These are phyloP conservation scores for Sebastes dallii DNA, from an alignment of 2,797 vertebrate species.

Conservation along the genomic window DNA sequence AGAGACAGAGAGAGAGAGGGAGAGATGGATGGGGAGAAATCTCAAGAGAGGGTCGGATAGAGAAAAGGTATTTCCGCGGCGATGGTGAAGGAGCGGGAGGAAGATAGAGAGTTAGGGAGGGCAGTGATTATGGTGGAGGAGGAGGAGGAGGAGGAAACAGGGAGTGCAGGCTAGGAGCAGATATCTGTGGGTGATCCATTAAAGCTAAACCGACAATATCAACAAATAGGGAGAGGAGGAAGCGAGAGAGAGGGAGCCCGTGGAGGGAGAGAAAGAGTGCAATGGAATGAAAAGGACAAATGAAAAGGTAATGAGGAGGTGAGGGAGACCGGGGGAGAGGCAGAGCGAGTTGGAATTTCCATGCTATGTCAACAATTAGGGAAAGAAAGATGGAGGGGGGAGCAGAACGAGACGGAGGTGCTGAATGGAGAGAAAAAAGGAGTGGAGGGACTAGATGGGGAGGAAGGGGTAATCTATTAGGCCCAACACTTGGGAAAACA, in stretches of 20 bases:
- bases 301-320: slow-evolving; percentile 54
- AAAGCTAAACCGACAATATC: slow-evolving; percentile 65
- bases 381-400: slow-evolving; percentile 37
- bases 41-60: slow-evolving; percentile 56
- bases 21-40: slow-evolving; percentile 71
- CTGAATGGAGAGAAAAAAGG: slow-evolving; percentile 46
- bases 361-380: slow-evolving; percentile 62
- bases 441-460: slow-evolving; percentile 30
- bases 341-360: slow-evolving; percentile 48
- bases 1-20: slow-evolving; percentile 54
- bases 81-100: slow-evolving; percentile 37
- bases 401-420: slow-evolving; percentile 23
- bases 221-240: slow-evolving; percentile 58
- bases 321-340: slow-evolving; percentile 19
- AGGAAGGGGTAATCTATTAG: slow-evolving; percentile 56
- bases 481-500: slow-evolving; percentile 53
- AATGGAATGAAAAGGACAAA: slow-evolving; percentile 38
- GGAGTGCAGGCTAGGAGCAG: slow-evolving; percentile 39
- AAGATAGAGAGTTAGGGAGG: slow-evolving; percentile 45
- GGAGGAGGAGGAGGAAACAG: slow-evolving; percentile 44
- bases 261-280: neutral
- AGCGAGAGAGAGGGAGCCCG: neutral
- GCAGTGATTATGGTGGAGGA: slow-evolving; percentile 57
- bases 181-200: slow-evolving; percentile 74
- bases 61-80: slow-evolving; percentile 70